Percentiles rank a stretch among this genome's conserved stretches.
Evolutionary conservation across 2,888 invertebrate genomes (phyloP).

Genomic region (Salticus scenicus): DNA sequence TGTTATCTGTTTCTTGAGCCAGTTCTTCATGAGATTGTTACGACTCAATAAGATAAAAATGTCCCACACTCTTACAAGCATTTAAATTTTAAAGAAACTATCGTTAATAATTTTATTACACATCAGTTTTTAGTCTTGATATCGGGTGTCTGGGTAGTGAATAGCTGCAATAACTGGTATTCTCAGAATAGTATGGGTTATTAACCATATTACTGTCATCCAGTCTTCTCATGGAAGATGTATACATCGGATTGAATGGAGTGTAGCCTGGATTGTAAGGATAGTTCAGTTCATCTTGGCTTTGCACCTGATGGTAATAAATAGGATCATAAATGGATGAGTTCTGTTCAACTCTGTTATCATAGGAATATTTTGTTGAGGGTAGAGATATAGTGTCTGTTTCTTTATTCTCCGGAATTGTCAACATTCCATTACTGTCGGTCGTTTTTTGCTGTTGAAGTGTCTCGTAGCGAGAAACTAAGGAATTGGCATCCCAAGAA

Average conservation of each 20-base stretch:
- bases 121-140: slow-evolving; percentile 20
- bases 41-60: no score
- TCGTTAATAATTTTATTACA: background rate
- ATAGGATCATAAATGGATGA: slow-evolving; percentile 33
- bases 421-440: background rate
- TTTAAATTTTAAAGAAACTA: no score
- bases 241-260: slow-evolving; percentile 51
- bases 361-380: slow-evolving; percentile 47
- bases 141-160: background rate
- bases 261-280: slow-evolving; percentile 45
- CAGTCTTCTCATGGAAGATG: slow-evolving; percentile 41
- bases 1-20: no score
- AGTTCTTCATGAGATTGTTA: no score
- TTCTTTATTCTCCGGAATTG: slow-evolving; percentile 7
- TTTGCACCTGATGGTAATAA: slow-evolving; percentile 16
- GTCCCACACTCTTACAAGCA: no score
- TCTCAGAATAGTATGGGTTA: background rate
- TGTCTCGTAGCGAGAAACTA: slow-evolving; percentile 54
- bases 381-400: slow-evolving; percentile 32
- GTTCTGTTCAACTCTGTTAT: slow-evolving; percentile 24
- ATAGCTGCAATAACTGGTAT: slow-evolving; percentile 5
- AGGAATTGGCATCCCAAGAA: slow-evolving; percentile 45
- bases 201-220: background rate
- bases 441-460: slow-evolving; percentile 31
- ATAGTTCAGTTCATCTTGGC: slow-evolving; percentile 31